Percentiles rank a stretch among this genome's conserved stretches.
These are phyloP conservation scores for Zaprionus africanus DNA, from an alignment of 1,140 invertebrate species.

Conservation along the genomic window DNA sequence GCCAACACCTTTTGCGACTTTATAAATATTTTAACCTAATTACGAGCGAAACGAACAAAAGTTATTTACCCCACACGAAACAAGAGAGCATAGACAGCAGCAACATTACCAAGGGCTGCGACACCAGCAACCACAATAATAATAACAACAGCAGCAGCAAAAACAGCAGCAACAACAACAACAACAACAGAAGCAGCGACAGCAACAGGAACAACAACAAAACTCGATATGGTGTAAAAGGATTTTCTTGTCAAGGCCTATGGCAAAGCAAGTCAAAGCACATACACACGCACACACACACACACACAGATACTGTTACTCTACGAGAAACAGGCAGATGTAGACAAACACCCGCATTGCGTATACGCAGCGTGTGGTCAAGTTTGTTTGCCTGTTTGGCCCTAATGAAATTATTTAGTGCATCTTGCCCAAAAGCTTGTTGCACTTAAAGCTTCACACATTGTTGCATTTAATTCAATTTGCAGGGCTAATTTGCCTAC, in stretches of 20 bases:
- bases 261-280: constrained; percentile 60
- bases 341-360: constrained; percentile 20
- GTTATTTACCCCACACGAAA: constrained; percentile 36
- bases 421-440: constrained; percentile 26
- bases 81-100: constrained; percentile 32
- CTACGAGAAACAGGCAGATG: not conserved
- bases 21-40: constrained; percentile 68
- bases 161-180: constrained; percentile 27
- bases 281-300: constrained; percentile 28
- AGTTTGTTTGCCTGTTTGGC: constrained; percentile 30
- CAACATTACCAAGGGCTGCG: constrained; percentile 23
- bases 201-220: constrained; percentile 47
- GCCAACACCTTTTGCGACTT: constrained; percentile 14
- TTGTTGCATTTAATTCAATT: constrained; percentile 29
- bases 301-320: constrained; percentile 5
- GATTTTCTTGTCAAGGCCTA: constrained; percentile 71
- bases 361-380: constrained; percentile 34
- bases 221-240: constrained; percentile 75
- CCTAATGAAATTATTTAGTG: constrained; percentile 51
- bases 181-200: constrained; percentile 23
- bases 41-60: constrained; percentile 49
- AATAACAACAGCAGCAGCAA: constrained; percentile 14
- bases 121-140: constrained; percentile 19
- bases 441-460: constrained; percentile 31
- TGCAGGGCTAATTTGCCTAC: constrained; percentile 4